Conservation (phyloP, 2,113 vertebrate species). For the Chlorocebus sabaeus region DNA sequence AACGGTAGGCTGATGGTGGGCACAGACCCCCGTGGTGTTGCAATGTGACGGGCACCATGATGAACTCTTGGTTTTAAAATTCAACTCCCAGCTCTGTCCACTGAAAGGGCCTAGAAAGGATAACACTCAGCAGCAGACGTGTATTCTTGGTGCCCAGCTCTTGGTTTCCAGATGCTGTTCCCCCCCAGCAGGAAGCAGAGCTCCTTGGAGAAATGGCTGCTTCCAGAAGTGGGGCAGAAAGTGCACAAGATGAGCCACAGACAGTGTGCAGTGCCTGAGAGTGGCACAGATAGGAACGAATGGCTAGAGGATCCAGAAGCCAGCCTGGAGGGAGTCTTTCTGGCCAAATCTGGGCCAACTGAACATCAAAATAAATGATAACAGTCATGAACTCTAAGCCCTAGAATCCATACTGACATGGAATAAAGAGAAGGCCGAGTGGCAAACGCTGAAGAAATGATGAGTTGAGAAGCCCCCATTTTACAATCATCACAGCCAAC, state of each 20-base stretch:
- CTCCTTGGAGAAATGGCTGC: background rate
- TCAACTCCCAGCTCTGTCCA: background rate
- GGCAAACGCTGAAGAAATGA: background rate
- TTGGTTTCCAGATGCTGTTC: too few relatives aligned
- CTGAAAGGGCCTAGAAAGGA: too few relatives aligned
- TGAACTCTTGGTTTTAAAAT: too few relatives aligned
- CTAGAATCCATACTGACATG: background rate
- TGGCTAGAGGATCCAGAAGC: background rate
- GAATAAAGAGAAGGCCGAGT: background rate
- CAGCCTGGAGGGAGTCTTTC: background rate
- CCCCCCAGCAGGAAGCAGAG: too few relatives aligned
- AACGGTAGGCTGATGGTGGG: background rate
- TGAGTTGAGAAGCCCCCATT: background rate
- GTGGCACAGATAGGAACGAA: background rate
- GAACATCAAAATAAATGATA: background rate
- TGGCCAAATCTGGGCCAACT: rapidly evolving
- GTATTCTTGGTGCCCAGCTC: background rate
- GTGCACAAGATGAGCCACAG: background rate
- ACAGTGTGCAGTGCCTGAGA: background rate
- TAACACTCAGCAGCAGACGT: background rate
- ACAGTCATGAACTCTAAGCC: background rate
- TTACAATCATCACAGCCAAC: background rate
- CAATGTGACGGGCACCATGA: background rate
- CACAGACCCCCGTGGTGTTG: background rate
- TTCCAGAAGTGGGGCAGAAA: background rate